These are phyloP conservation scores for Lithophane ornitopus DNA, from an alignment of 2,888 invertebrate species.

Conservation along the genomic window DNA sequence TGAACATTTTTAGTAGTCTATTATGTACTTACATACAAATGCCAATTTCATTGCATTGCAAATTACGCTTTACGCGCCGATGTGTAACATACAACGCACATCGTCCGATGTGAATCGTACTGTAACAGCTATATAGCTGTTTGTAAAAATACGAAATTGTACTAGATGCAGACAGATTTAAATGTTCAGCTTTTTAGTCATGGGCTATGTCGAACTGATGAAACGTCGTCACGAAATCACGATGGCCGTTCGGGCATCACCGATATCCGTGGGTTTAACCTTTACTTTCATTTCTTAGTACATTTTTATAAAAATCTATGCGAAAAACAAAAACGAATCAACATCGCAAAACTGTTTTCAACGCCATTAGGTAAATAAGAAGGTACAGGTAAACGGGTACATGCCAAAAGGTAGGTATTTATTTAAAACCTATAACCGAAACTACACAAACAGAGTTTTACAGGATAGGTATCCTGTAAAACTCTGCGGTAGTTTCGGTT, in stretches of 20 bases:
- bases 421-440: neutral
- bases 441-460: no score
- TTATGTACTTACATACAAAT: neutral
- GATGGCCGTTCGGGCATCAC: constrained; percentile 17
- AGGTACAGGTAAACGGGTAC: neutral
- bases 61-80: neutral
- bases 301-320: neutral
- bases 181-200: constrained; percentile 38
- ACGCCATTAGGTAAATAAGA: neutral
- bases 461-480: no score
- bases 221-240: constrained; percentile 10
- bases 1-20: neutral
- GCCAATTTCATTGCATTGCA: neutral
- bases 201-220: constrained; percentile 28
- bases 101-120: constrained; percentile 12
- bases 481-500: no score
- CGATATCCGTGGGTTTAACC: constrained; percentile 42
- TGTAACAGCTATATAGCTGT: constrained; percentile 2
- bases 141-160: neutral
- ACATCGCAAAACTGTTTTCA: neutral
- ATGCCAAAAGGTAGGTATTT: neutral
- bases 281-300: constrained; percentile 19
- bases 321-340: neutral
- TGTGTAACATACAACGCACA: neutral
- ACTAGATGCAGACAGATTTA: neutral